Evolutionary conservation across 2,113 vertebrate genomes (phyloP), one percentile per base, ranked within the genome.

Genomic region (Hippocampus barbouri): DNA sequence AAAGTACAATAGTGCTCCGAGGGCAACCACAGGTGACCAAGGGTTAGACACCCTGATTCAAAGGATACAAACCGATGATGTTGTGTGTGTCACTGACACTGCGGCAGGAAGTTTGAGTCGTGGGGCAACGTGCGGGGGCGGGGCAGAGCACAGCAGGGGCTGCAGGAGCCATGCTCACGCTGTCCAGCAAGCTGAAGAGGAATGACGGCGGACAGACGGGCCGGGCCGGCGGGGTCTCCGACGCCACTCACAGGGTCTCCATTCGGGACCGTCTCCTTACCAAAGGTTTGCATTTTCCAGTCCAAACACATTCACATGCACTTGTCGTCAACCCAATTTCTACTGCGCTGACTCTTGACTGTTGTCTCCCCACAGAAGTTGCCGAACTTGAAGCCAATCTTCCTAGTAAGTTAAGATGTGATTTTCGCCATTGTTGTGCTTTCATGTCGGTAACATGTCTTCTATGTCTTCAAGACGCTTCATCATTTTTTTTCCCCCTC

Each of bases 381-480:
- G 95, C 97, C 77, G 97, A 99, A 87, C 96, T 99, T 87, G 97
- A 99, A 94, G 93, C 93, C 87, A 95, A 97, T 89, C 94, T 99
- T 86, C 97, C 97, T 79, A 95, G 97, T 99, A 94, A 98, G 97
- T 98, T 92, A 40, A 40, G 10, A 23, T 16, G 23, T 47, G 12
- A 66, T 47, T 43, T n/a, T 65, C 15, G 10, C 11, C 4, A 63
- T 38, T 63, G 38, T 10, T 1, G 20, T 40, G 34, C 60, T 40
- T 63, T 65, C 8, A 20, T 64, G 20, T 6, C 20, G 25, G 5
- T 16, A 60, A 30, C 1, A 15, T 60, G 15, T 34, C 59, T 34
- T 61, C 2, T 11, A 59, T 1, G 25, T 59, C 23, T 38, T 38
- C 34, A 38, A 34, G 4, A 5, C 30, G 30, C 30, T 34, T 34